Evolutionary conservation across 2,888 invertebrate species (phyloP).

Genomic region (Balanococcus diminutus): DNA sequence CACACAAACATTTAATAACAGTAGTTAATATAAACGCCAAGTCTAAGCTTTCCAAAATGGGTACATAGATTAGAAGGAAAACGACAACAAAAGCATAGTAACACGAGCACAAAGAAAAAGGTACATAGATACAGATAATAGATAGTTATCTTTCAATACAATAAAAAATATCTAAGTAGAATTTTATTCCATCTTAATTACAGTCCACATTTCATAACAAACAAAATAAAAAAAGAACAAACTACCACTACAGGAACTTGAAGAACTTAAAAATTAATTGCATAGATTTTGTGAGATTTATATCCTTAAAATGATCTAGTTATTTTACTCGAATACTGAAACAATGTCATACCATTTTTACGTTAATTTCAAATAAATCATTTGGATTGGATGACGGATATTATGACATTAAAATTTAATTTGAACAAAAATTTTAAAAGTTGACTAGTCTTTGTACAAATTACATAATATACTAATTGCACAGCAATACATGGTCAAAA

Average conservation of each 20-base stretch:
- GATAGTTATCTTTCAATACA: neutral
- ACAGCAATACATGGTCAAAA: neutral
- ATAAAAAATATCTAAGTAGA: neutral
- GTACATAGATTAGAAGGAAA: neutral
- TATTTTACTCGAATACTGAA: neutral
- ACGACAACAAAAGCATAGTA: slow-evolving; percentile 1
- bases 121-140: neutral
- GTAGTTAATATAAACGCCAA: neutral
- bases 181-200: neutral
- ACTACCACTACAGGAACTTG: slow-evolving; percentile 2
- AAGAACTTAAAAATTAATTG: neutral
- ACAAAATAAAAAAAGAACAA: neutral
- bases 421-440: neutral
- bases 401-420: too few relatives aligned
- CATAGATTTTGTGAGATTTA: neutral
- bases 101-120: neutral
- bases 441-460: too few relatives aligned
- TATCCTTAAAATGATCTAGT: neutral
- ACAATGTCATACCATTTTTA: too few relatives aligned
- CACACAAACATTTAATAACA: slow-evolving; percentile 24
- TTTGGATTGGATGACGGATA: too few relatives aligned
- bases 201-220: neutral
- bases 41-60: neutral
- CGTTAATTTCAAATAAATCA: too few relatives aligned
- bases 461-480: neutral